phyloP scores from a whole-genome alignment of 30 jellyfish, hydroid and myxozoan genomes.

The Euphysa ruthae region DNA sequence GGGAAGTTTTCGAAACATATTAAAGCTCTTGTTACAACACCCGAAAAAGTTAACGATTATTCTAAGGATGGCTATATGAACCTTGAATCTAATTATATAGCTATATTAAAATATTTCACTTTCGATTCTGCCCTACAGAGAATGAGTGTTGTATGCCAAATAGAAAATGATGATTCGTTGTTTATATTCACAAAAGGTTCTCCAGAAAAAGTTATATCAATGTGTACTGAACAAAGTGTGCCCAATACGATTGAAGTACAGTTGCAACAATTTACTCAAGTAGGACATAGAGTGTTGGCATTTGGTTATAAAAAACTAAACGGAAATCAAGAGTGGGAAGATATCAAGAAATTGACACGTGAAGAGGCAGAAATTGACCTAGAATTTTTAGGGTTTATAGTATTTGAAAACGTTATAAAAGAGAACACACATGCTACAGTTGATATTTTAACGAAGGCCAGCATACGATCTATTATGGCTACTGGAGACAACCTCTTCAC shows the following conservation, averaged over 20 bases:
- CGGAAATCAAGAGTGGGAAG: conserved; percentile 5
- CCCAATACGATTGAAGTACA: conserved; percentile 3
- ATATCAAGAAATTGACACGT: not conserved
- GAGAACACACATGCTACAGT: conserved; percentile 2
- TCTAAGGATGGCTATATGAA: too few species aligned
- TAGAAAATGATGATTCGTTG: not conserved
- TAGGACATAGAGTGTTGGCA: conserved; percentile 32
- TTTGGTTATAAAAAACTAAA: conserved; percentile 11
- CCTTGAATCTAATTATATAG: not conserved
- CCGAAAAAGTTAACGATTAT: not conserved
- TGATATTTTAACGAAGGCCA: conserved; percentile 9
- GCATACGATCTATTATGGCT: conserved; percentile 38
- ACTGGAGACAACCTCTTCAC: conserved; percentile 53
- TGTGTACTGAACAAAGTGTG: not conserved
- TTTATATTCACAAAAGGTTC: conserved; percentile 24
- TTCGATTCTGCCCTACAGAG: conserved; percentile 27
- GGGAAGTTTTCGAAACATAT: not conserved
- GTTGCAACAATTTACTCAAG: not conserved
- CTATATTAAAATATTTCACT: conserved; percentile 22
- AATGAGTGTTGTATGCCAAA: conserved; percentile 24
- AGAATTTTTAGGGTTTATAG: conserved; percentile 25
- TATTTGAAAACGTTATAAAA: conserved; percentile 15
- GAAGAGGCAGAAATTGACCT: conserved; percentile 28
- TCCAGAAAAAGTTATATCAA: conserved; percentile 22
- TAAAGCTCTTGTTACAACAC: not conserved